Evolutionary conservation across 2,797 vertebrate species (phyloP).

Genomic region (Craterocephalus amniculus): DNA sequence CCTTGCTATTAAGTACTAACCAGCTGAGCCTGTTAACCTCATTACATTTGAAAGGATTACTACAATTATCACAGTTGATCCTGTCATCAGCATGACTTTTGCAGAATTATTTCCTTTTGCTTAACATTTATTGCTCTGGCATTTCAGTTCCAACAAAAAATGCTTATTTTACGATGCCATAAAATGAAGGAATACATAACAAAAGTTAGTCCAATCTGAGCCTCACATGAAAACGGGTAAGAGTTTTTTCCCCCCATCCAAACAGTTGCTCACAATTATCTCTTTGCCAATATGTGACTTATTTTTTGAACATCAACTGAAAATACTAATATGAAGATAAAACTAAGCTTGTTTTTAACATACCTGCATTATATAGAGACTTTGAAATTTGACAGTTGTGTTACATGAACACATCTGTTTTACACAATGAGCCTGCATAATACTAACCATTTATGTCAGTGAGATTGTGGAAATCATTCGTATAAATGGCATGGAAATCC

Average conservation of each 20-base stretch:
- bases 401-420: not conserved
- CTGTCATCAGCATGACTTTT: not conserved
- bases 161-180: not conserved
- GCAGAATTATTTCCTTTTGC: too few species aligned
- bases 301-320: not conserved
- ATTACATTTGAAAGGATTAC: not conserved
- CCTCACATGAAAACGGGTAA: not conserved
- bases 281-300: too few species aligned
- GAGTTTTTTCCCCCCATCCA: not conserved
- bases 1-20: constrained; percentile 1
- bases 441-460: too few species aligned
- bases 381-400: too few species aligned
- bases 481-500: not conserved
- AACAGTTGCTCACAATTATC: not conserved
- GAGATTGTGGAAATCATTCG: not conserved
- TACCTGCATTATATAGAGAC: too few species aligned
- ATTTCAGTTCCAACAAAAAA: not conserved
- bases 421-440: not conserved
- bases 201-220: not conserved
- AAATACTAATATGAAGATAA: not conserved
- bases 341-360: not conserved
- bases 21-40: not conserved
- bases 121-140: not conserved
- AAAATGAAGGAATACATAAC: not conserved
- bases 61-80: not conserved